phyloP scores from a whole-genome alignment of 1,140 invertebrate genomes.

The Tetragonula clypearis region DNA sequence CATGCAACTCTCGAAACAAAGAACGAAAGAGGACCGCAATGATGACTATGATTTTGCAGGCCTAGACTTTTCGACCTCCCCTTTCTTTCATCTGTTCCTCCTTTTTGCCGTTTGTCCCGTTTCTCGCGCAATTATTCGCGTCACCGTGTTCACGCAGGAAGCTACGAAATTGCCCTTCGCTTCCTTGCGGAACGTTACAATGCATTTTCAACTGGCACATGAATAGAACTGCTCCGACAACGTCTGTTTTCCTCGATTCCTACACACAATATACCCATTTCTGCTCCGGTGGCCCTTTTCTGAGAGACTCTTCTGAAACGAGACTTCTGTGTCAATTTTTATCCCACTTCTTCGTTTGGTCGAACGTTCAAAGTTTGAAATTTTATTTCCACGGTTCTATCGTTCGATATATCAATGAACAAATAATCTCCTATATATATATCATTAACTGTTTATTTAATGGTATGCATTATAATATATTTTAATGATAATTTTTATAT shows the following conservation, averaged over 20 bases:
- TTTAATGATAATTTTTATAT: background rate
- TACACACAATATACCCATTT: slow-evolving; percentile 62
- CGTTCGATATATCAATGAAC: background rate
- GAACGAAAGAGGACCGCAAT: slow-evolving; percentile 28
- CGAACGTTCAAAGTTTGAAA: background rate
- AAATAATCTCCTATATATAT: too few species aligned
- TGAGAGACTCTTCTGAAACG: background rate
- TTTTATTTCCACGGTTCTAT: background rate
- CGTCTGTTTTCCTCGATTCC: slow-evolving; percentile 71
- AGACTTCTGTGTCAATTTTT: background rate
- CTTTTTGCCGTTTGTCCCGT: background rate
- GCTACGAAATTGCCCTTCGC: slow-evolving; percentile 49
- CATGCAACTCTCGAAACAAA: slow-evolving; percentile 44
- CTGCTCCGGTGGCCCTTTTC: background rate
- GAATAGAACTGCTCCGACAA: slow-evolving; percentile 62
- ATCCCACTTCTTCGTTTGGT: background rate
- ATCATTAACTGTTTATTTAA: too few species aligned
- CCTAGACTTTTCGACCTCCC: slow-evolving; percentile 14
- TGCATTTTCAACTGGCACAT: slow-evolving; percentile 50
- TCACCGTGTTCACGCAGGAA: slow-evolving; percentile 46
- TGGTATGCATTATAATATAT: too few species aligned
- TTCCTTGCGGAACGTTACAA: slow-evolving; percentile 37
- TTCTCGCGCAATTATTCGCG: slow-evolving; percentile 46
- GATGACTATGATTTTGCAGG: slow-evolving; percentile 42
- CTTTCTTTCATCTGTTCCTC: background rate